Evolutionary conservation across 2,113 vertebrate species (phyloP).

Genomic region (Halichoerus grypus): DNA sequence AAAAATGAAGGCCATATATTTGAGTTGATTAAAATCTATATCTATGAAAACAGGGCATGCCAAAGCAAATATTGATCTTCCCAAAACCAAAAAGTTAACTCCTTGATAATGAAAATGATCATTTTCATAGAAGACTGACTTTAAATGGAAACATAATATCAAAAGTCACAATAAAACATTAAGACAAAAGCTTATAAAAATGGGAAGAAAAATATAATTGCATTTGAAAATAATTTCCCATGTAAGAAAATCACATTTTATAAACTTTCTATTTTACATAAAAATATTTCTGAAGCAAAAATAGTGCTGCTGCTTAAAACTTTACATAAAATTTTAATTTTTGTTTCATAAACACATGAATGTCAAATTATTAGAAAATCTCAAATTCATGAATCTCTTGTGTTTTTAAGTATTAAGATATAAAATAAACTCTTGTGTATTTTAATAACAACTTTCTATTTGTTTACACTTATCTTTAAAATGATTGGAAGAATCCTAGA

Average conservation of each 20-base stretch:
- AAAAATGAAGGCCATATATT: conserved; percentile 64
- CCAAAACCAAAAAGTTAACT: background rate
- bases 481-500: background rate
- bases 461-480: background rate
- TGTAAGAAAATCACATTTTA: background rate
- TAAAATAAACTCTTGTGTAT: background rate
- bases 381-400: background rate
- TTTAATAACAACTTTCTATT: background rate
- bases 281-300: background rate
- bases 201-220: background rate
- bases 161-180: conserved; percentile 15
- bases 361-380: background rate
- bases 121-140: background rate
- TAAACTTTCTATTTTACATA: background rate
- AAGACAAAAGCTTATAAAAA: background rate
- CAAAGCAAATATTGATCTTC: conserved; percentile 61
- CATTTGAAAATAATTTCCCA: conserved; percentile 17
- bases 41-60: background rate
- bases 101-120: background rate
- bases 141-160: background rate
- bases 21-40: conserved; percentile 53
- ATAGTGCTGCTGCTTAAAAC: background rate
- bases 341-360: background rate
- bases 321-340: background rate
- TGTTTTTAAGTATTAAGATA: background rate